Conservation (phyloP, 2,888 invertebrate species). For the Monopis laevigella region DNA sequence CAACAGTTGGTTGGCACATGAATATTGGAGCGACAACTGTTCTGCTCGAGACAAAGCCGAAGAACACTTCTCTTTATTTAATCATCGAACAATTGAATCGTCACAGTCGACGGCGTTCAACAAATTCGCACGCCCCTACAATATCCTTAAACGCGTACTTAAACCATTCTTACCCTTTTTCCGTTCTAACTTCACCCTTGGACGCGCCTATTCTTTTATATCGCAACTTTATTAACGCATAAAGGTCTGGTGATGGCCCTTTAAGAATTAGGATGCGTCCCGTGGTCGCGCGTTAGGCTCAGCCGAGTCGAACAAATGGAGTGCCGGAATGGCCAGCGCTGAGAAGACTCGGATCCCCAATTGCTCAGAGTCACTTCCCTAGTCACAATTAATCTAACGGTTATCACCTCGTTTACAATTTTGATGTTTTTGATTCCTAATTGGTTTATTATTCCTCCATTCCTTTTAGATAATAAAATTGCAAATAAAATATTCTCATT, state of each 20-base stretch:
- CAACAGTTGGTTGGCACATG: too few species aligned
- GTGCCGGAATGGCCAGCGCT: slow-evolving; percentile 41
- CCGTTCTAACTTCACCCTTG: slow-evolving; percentile 52
- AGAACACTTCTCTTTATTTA: slow-evolving; percentile 51
- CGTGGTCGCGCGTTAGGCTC: slow-evolving; percentile 41
- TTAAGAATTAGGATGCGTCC: slow-evolving; percentile 66
- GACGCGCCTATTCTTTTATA: slow-evolving; percentile 65
- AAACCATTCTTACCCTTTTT: slow-evolving; percentile 55
- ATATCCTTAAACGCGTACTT: slow-evolving; percentile 64
- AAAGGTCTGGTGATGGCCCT: slow-evolving; percentile 65
- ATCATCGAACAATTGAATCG: slow-evolving; percentile 56
- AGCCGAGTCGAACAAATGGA: slow-evolving; percentile 59
- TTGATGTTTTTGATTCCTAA: background rate
- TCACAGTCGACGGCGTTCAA: slow-evolving; percentile 47
- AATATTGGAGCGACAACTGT: too few species aligned
- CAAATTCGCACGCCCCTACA: slow-evolving; percentile 65
- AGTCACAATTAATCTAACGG: slow-evolving; percentile 45
- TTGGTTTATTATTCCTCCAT: slow-evolving; percentile 4
- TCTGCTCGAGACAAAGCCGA: too few species aligned
- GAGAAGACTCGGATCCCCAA: too few species aligned
- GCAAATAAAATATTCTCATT: background rate
- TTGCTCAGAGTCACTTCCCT: slow-evolving; percentile 33
- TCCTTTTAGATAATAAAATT: too few species aligned
- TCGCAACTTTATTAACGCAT: slow-evolving; percentile 68
- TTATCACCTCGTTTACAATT: slow-evolving; percentile 39